Conservation (phyloP, 2,888 invertebrate species). For the Ceraclea dissimilis region DNA sequence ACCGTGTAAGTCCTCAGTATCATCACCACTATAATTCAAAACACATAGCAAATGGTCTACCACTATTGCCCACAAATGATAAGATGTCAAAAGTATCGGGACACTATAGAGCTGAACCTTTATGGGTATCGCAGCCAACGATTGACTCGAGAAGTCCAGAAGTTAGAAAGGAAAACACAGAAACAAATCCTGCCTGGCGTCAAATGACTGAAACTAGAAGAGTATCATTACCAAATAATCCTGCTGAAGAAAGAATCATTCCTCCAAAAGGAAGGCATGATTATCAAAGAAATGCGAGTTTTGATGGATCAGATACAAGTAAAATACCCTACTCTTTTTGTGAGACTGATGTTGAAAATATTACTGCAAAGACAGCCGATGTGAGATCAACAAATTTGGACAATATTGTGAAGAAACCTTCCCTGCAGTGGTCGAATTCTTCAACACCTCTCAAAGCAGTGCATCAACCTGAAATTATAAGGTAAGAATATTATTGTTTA, state of each 20-base stretch:
- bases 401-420: not conserved
- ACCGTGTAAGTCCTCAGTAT: not conserved
- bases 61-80: slow-evolving; percentile 35
- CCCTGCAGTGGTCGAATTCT: not conserved
- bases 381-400: slow-evolving; percentile 10
- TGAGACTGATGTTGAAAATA: slow-evolving; percentile 9
- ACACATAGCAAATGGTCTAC: slow-evolving; percentile 40
- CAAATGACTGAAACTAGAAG: slow-evolving; percentile 1
- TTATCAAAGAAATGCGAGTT: slow-evolving; percentile 3
- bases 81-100: slow-evolving; percentile 34
- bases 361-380: slow-evolving; percentile 9
- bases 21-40: slow-evolving; percentile 37
- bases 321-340: slow-evolving; percentile 10
- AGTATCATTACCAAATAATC: slow-evolving; percentile 7
- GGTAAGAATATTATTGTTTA: not conserved
- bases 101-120: slow-evolving; percentile 34
- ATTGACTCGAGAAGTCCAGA: slow-evolving; percentile 15
- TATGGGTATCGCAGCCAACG: slow-evolving; percentile 29
- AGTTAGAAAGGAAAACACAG: not conserved
- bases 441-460: not conserved
- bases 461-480: not conserved
- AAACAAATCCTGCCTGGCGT: not conserved
- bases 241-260: not conserved
- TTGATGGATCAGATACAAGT: slow-evolving; percentile 5
- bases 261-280: not conserved